Base-by-base conservation (phyloP, 2,113 vertebrate genomes). In the Ameiurus melas region DNA sequence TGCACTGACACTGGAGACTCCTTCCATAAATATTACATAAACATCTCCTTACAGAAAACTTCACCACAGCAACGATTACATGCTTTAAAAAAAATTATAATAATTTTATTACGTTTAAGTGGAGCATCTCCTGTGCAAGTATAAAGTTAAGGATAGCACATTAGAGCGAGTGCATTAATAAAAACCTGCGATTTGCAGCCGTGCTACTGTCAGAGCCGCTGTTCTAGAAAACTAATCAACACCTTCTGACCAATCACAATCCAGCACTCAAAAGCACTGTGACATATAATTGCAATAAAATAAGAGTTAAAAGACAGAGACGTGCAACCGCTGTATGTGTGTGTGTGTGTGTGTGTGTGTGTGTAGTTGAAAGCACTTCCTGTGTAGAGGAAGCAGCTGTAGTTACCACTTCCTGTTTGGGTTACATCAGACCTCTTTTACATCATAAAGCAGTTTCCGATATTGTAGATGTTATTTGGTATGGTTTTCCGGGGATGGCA, bases 341-440 rank as follows among this genome's bases (percentile, higher is more conserved):
- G n/a, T n/a, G n/a, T n/a, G n/a, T n/a, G n/a, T n/a, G n/a, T n/a
- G n/a, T n/a, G n/a, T n/a, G 82, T 47, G 39, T 43, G 39, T 83
- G 82, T 27, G 82, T 5, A 17, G 3, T n/a, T n/a, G 80, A 71
- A 71, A 33, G 9, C 17, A 77, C 33, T 85, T 85, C 84, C 70
- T 75, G 20, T 85, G 33, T n/a, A 60, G 62, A 55, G 75, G 58
- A 79, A 36, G 22, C 33, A 73, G 57, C 71, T 64, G 85, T 62
- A 58, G 30, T 75, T 39, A 39, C 70, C 53, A 39, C 79, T 58
- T 87, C 66, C 79, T 83, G 66, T 47, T 60, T 70, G 66, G 79
- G 51, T 82, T 60, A 71, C 62, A 81, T 70, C 30, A 51, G 64
- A n/a, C 47, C 2, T 47, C n/a, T 53, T 66, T n/a, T 64, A 39